Evolutionary conservation across 2,113 vertebrate genomes (phyloP).

Genomic region (Okapia johnstoni): DNA sequence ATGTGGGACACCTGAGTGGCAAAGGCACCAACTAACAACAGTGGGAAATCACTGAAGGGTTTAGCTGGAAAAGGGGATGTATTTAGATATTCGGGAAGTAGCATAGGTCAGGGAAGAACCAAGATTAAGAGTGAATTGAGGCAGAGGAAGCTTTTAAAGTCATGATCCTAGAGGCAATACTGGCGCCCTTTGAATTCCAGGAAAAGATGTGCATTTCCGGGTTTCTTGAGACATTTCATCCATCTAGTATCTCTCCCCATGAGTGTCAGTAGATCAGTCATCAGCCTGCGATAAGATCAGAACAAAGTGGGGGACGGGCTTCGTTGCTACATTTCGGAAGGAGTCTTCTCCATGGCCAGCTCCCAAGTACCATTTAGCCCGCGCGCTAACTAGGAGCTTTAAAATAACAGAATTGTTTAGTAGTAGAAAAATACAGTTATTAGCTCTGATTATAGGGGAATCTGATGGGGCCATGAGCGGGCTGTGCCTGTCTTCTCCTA

Average conservation of each 20-base stretch:
- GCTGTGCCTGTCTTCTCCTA: constrained; percentile 40
- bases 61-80: not conserved
- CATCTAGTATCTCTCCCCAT: not conserved
- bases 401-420: constrained; percentile 56
- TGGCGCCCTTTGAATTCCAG: not conserved
- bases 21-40: not conserved
- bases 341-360: not conserved
- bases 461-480: not conserved
- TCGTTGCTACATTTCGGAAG: not conserved
- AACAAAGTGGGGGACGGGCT: not conserved
- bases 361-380: not conserved
- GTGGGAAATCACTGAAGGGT: not conserved
- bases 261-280: not conserved
- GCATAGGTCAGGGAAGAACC: not conserved
- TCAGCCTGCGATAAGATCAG: constrained; percentile 22
- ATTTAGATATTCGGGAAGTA: not conserved
- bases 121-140: not conserved
- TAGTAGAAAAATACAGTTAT: constrained; percentile 63
- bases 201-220: not conserved
- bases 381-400: constrained; percentile 6
- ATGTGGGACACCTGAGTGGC: rapidly evolving
- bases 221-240: not conserved
- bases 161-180: not conserved
- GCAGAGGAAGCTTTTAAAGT: not conserved
- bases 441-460: constrained; percentile 62